phyloP scores from a whole-genome alignment of 35 echinoderm and acorn worm species.

The Heliocidaris tuberculata region DNA sequence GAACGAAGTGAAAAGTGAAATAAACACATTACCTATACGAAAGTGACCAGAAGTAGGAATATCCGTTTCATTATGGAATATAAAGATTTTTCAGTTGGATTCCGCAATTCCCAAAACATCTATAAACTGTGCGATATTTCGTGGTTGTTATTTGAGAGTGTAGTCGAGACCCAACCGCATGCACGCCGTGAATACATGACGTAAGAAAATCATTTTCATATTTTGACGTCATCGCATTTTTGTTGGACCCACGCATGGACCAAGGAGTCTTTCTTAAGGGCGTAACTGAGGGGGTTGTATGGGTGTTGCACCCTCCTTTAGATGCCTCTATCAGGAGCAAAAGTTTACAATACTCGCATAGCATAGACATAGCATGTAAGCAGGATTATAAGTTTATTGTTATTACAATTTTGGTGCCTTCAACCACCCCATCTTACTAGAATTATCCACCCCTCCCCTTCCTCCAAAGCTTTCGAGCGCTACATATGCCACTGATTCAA shows the following conservation, averaged over 20 bases:
- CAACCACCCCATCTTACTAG: too few relatives aligned
- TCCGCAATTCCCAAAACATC: too few relatives aligned
- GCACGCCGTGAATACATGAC: neutral
- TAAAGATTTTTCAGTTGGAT: too few relatives aligned
- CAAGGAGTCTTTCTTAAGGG: neutral
- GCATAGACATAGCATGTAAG: too few relatives aligned
- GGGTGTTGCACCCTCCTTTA: neutral
- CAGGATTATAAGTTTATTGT: neutral
- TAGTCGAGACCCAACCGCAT: neutral
- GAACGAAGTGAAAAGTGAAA: too few relatives aligned
- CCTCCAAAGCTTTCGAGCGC: neutral
- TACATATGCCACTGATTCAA: neutral
- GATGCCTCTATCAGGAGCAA: too few relatives aligned
- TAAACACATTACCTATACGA: too few relatives aligned
- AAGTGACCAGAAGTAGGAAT: too few relatives aligned
- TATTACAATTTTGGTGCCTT: neutral
- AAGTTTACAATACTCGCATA: too few relatives aligned
- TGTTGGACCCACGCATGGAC: neutral
- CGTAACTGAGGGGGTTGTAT: neutral
- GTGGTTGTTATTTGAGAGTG: too few relatives aligned
- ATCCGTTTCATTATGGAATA: too few relatives aligned
- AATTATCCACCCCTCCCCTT: neutral
- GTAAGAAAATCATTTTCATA: neutral
- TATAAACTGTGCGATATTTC: too few relatives aligned
- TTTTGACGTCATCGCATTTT: slow-evolving; percentile 21